Percentiles rank a stretch among this genome's conserved stretches.
Conservation (phyloP, 2,113 vertebrate genomes). For the Rafetus swinhoei region DNA sequence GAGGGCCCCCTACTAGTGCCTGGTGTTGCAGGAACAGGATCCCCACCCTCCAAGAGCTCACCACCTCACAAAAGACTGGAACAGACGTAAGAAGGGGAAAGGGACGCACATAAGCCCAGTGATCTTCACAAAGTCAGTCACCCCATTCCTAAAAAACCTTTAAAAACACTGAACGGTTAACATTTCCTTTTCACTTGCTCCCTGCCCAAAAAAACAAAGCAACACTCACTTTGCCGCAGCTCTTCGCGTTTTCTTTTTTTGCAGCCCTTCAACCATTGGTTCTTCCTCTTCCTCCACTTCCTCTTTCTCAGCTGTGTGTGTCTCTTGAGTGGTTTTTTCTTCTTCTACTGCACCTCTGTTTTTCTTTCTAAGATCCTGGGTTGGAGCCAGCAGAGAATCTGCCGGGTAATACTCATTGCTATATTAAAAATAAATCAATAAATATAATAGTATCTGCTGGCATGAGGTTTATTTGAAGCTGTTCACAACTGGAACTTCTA, state of each 20-base stretch:
- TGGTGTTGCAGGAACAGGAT: not conserved
- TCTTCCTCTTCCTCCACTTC: conserved; percentile 64
- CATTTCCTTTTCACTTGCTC: not conserved
- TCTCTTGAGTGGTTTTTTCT: conserved; percentile 37
- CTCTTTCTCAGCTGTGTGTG: conserved; percentile 36
- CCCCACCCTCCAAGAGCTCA: not conserved
- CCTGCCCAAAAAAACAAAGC: not conserved
- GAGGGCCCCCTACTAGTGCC: not conserved
- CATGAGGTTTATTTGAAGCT: not conserved
- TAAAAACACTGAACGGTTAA: not conserved
- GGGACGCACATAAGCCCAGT: not conserved
- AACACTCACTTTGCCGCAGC: conserved; percentile 90
- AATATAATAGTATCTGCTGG: not conserved
- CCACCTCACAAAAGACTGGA: not conserved
- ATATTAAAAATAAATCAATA: not conserved
- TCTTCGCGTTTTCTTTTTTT: conserved; percentile 85
- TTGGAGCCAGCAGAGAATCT: conserved; percentile 91
- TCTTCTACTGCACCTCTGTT: conserved; percentile 16
- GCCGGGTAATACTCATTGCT: conserved; percentile 94
- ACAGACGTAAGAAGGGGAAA: not conserved
- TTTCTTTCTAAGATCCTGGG: conserved; percentile 88
- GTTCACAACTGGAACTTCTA: not conserved
- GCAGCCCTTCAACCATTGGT: conserved; percentile 55
- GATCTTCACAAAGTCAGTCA: not conserved
- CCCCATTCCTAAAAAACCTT: not conserved